Base-by-base conservation (phyloP, 2,888 invertebrate genomes). In the Agrotis exclamationis region DNA sequence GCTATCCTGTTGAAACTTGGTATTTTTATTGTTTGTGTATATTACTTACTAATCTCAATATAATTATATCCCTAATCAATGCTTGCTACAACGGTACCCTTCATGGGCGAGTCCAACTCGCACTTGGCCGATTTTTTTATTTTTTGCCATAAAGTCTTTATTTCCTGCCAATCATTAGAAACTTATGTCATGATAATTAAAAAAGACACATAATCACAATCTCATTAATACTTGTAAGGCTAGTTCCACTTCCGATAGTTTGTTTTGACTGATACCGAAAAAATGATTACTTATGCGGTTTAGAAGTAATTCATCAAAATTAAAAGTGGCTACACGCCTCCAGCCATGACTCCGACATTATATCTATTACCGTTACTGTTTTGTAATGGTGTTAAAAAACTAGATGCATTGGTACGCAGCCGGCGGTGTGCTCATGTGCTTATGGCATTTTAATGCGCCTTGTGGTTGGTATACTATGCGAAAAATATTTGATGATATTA, bases 271-370 rank as follows among this genome's bases (percentile, higher is more conserved):
- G 54, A 73, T 64, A 53, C 48, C 48, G 51, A 62, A 77, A 72
- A 76, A 80, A 76, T 58, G 57, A 47, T 67, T 53, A 48, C 53
- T 62, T 63, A 47, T 60, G 79, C 68, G 74, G 72, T 85, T 86
- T 83, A 74, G 74, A 85, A 83, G 80, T 89, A 88, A 91, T 93
- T 89, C 86, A 93, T 94, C 93, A 93, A 91, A 90, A 93, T 92
- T 89, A 94, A 88, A 85, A 87, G 83, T 81, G 70, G 85, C 87
- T 87, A 88, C 83, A 89, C 88, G 89, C 88, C 87, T 88, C 82
- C 84, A 82, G 80, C 79, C 64, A 73, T 69, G 79, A 79, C 72
- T 77, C 70, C 74, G 78, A 80, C 80, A 84, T 80, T 79, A 72
- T 72, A 75, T 79, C 54, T 68, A 72, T 82, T 82, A 89, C 90